These are phyloP conservation scores for Scaptomyza polygonia DNA, from an alignment of 2,888 invertebrate species.

Conservation along the genomic window DNA sequence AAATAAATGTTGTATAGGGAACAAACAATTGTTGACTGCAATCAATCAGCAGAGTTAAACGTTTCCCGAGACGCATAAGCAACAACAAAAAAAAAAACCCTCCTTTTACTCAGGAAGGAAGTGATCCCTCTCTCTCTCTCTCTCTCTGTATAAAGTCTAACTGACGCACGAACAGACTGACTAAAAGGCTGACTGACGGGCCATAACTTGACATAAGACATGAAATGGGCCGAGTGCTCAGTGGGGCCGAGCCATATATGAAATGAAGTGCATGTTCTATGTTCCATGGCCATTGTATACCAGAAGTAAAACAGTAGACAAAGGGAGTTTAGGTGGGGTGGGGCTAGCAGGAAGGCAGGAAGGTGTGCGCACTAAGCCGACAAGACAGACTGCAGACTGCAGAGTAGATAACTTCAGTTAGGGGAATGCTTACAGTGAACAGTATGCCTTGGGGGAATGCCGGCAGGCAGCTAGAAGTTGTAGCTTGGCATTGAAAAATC, in stretches of 20 bases:
- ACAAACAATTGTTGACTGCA: slow-evolving; percentile 81
- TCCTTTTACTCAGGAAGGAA: slow-evolving; percentile 65
- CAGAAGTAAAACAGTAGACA: slow-evolving; percentile 6
- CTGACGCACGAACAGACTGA: slow-evolving; percentile 25
- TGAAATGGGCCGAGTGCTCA: slow-evolving; percentile 55
- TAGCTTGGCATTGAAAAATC: slow-evolving; percentile 74
- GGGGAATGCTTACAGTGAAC: not conserved
- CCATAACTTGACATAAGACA: slow-evolving; percentile 68
- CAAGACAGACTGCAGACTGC: slow-evolving; percentile 45
- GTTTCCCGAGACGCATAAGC: slow-evolving; percentile 65
- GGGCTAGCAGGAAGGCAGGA: slow-evolving; percentile 1
- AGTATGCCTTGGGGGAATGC: slow-evolving; percentile 34
- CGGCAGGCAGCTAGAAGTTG: slow-evolving; percentile 48
- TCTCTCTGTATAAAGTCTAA: slow-evolving; percentile 29
- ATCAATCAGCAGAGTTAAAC: slow-evolving; percentile 79
- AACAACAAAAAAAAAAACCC: no score
- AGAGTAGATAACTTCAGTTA: slow-evolving; percentile 4
- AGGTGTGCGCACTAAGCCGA: slow-evolving; percentile 64
- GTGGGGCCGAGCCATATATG: slow-evolving; percentile 58
- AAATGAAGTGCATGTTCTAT: slow-evolving; percentile 73
- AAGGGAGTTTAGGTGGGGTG: not conserved
- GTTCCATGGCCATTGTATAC: slow-evolving; percentile 47
- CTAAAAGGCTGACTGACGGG: slow-evolving; percentile 25
- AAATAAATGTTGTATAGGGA: slow-evolving; percentile 77
- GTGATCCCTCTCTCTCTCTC: slow-evolving; percentile 59